These are phyloP conservation scores for Hydriomena furcata DNA, from an alignment of 2,888 invertebrate genomes.

Conservation along the genomic window DNA sequence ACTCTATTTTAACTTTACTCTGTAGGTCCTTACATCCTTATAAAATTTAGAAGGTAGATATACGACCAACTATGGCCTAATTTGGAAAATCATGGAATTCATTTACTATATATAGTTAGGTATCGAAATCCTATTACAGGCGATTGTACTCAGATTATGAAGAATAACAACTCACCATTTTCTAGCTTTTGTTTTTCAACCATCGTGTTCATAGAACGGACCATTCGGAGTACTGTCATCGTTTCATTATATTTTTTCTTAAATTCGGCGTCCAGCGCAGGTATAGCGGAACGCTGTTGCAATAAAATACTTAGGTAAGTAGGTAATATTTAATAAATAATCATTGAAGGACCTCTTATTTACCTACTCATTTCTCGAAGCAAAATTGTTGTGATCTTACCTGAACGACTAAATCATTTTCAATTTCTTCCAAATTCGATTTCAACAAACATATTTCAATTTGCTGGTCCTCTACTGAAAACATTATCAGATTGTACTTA, in stretches of 20 bases:
- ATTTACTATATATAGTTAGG: too few species aligned
- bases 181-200: slow-evolving; percentile 55
- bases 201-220: slow-evolving; percentile 54
- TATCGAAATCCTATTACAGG: too few species aligned
- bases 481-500: slow-evolving; percentile 53
- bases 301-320: neutral
- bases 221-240: slow-evolving; percentile 48
- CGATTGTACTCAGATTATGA: neutral
- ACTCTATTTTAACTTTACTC: too few species aligned
- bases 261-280: slow-evolving; percentile 60
- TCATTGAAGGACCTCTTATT: too few species aligned
- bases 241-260: slow-evolving; percentile 59
- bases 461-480: slow-evolving; percentile 65
- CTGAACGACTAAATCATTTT: slow-evolving; percentile 58
- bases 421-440: slow-evolving; percentile 64
- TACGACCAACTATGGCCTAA: too few species aligned
- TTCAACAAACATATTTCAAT: slow-evolving; percentile 67
- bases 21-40: too few species aligned
- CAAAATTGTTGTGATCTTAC: too few species aligned
- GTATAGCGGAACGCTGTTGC: slow-evolving; percentile 54
- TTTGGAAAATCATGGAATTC: too few species aligned
- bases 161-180: slow-evolving; percentile 43
- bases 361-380: too few species aligned
- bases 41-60: too few species aligned
- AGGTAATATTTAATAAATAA: too few species aligned